A percentile compares a stretch with the other conserved stretches of the same genome.
phyloP scores from a whole-genome alignment of 2,113 vertebrate species.

The Eublepharis macularius region DNA sequence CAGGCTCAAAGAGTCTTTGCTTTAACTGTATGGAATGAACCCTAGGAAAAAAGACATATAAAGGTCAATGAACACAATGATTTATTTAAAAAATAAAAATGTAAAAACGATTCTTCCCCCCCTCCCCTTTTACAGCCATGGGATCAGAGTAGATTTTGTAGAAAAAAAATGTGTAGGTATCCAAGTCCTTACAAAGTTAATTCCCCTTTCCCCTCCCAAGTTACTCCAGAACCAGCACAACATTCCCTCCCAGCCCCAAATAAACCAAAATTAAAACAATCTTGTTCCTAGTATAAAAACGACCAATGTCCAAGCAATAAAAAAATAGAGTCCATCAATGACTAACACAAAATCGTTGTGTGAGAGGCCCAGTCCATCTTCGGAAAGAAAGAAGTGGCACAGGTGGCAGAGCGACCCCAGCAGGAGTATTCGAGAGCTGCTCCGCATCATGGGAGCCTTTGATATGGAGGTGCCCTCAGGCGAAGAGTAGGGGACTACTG shows the following conservation, averaged over 20 bases:
- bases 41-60: constrained; percentile 83
- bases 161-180: constrained; percentile 76
- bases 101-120: constrained; percentile 81
- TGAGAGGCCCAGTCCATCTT: constrained; percentile 80
- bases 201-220: constrained; percentile 68
- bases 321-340: constrained; percentile 88
- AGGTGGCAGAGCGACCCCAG: constrained; percentile 71
- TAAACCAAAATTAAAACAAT: constrained; percentile 78
- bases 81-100: constrained; percentile 88
- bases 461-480: constrained; percentile 65
- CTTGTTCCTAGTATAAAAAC: constrained; percentile 84
- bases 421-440: constrained; percentile 65
- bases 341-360: constrained; percentile 84
- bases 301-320: constrained; percentile 85
- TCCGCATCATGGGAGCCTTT: constrained; percentile 66
- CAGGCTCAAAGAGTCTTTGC: constrained; percentile 64
- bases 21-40: constrained; percentile 71
- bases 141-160: constrained; percentile 78
- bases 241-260: constrained; percentile 58
- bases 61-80: constrained; percentile 83
- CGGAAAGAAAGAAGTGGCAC: constrained; percentile 69
- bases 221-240: constrained; percentile 79
- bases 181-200: constrained; percentile 83
- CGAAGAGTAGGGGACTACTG: constrained; percentile 56
- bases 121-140: constrained; percentile 75